A percentile compares a stretch with the other conserved stretches of the same genome.
These are phyloP conservation scores for fruit fly (Drosophila melanogaster) DNA, from an alignment of 1,140 invertebrate genomes.

Conservation along the genomic window Release_6_plus_ISO1_MT NC_004354.4:12956501-12957000, in stretches of 20 bases:
- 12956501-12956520: conserved; percentile 72
- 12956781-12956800: conserved; percentile 16
- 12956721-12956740: conserved; percentile 16
- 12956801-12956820: conserved; percentile 35
- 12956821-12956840: conserved; percentile 27
- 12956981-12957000: conserved; percentile 9
- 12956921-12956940: conserved; percentile 28
- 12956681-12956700: not conserved
- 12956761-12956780: conserved; percentile 76
- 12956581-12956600: conserved; percentile 60
- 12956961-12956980: conserved; percentile 31
- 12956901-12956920: conserved; percentile 40
- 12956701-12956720: conserved; percentile 3
- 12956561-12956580: conserved; percentile 10
- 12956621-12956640: conserved; percentile 50
- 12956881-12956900: conserved; percentile 38
- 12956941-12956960: conserved; percentile 3
- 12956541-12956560: conserved; percentile 3
- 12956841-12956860: not conserved
- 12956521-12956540: conserved; percentile 5
- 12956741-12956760: conserved; percentile 56
- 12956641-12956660: not conserved
- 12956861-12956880: conserved; percentile 5
- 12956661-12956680: conserved; percentile 15
- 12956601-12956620: conserved; percentile 42